Base-by-base conservation (phyloP, 2,888 invertebrate species). In the Athrips mouffetella region DNA sequence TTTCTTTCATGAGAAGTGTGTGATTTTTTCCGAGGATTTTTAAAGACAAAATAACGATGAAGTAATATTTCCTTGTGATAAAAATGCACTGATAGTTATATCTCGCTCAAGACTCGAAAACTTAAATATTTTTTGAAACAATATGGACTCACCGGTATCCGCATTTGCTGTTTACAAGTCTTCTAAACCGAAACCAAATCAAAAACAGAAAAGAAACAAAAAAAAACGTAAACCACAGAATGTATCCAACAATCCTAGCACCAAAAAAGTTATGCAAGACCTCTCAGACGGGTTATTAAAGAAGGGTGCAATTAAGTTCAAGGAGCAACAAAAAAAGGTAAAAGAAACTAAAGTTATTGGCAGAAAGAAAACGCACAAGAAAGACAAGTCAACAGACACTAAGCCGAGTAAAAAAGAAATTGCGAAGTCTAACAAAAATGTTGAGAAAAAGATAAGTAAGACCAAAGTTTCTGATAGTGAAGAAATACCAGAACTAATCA, bases 151-250 rank as follows among this genome's bases (percentile, higher is more conserved):
- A 15, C 70, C 76, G n/a, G 63, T 82, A 13, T 89, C 88, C 3
- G 88, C 88, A 6, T 88, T 84, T 62, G 72, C 83, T 30, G 65
- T 81, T 15, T 89, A 88, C 57, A 81, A 70, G 54, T 62, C 69
- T 16, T 42, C 45, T 20, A 49, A 53, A 55, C 20, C 52, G 47
- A 52, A 53, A 46, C 10, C 3, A 13, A 42, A 2, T 7, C 27
- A 35, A 13, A 49, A 79, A 68, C 46, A 76, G 73, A 53, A 65
- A 69, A 48, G 55, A 63, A 53, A 67, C 65, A 48, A 52, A 48
- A 48, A 68, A 67, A 53, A 60, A 57, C 2, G 74, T 72, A 45
- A 62, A 16, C 67, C 51, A 69, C 65, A 47, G 71, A 61, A 47
- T 33, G 20, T 13, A 63, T 48, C 49, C 52, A 15, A 11, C 51